Evolutionary conservation across 2,113 vertebrate species (phyloP).

Genomic region (Entelurus aequoreus): DNA sequence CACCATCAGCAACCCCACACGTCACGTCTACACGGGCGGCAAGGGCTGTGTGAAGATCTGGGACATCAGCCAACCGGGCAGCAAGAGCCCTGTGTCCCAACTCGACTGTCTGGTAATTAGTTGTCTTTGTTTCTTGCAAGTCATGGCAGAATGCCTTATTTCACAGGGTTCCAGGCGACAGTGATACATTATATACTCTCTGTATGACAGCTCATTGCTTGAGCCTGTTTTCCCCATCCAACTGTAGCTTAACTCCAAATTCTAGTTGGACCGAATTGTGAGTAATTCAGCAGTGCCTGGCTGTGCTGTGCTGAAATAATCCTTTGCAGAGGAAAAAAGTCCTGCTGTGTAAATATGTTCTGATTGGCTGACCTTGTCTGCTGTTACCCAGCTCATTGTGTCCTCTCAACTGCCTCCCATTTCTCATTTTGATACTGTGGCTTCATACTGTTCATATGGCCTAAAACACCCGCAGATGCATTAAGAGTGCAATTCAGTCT

Average conservation of each 20-base stretch:
- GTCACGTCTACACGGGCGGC: slow-evolving; percentile 93
- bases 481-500: slow-evolving; percentile 57
- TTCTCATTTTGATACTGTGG: slow-evolving; percentile 50
- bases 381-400: slow-evolving; percentile 62
- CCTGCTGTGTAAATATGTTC: slow-evolving; percentile 60
- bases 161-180: slow-evolving; percentile 8
- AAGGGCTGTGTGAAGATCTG: slow-evolving; percentile 98
- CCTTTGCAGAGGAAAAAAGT: slow-evolving; percentile 23
- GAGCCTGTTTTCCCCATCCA: slow-evolving; percentile 10
- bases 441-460: slow-evolving; percentile 39
- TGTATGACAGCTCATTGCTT: slow-evolving; percentile 2
- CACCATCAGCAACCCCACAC: slow-evolving; percentile 95
- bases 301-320: slow-evolving; percentile 47
- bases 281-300: slow-evolving; percentile 53
- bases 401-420: slow-evolving; percentile 47
- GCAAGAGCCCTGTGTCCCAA: slow-evolving; percentile 96
- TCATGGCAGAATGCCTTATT: not conserved
- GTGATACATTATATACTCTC: slow-evolving; percentile 7
- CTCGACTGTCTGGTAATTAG: slow-evolving; percentile 89
- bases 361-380: slow-evolving; percentile 57
- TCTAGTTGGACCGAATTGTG: slow-evolving; percentile 31
- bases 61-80: slow-evolving; percentile 96
- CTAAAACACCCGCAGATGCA: slow-evolving; percentile 43
- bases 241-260: slow-evolving; percentile 31
- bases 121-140: slow-evolving; percentile 1